Base-by-base conservation (phyloP, 1,140 invertebrate genomes). In the Drosophila setifemur region DNA sequence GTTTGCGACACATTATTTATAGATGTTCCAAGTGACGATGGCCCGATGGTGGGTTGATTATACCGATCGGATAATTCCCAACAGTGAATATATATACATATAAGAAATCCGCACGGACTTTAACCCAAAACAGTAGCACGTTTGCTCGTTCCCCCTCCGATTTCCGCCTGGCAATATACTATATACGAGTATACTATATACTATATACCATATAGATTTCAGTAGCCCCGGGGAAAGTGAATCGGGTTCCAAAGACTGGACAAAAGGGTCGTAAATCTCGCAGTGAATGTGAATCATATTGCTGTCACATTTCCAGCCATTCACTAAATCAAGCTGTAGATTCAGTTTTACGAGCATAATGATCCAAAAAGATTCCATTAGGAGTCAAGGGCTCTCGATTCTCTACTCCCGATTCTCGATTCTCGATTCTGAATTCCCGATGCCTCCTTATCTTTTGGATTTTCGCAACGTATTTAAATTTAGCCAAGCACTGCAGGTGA, bases 1-100 rank as follows among this genome's bases (percentile, higher is more conserved):
- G 60, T 64, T 64, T 49, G 29, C 25, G 19, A 64, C 18, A 21
- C 43, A 64, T 64, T 64, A 64, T 64, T 64, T 64, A 64, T 64
- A 64, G 61, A 14, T 64, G 43, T 66, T 66, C 4, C 25, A 49
- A 9, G n/a, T 39, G 43, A 49, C 42, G 60, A 64, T 64, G 58
- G 28, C n/a, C n/a, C n/a, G n/a, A n/a, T n/a, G 18, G 44, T 21
- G 18, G 43, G 31, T 48, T 66, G 61, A 66, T n/a, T n/a, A n/a
- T 66, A 64, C 5, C 35, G 14, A 19, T n/a, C 58, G 61, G 61
- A 66, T 66, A 66, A 64, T 66, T 66, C 61, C 61, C 43, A 25
- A 14, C 35, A 54, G 19, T 8, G 37, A 3, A 12, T 21, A 2
- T 3, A 23, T 23, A 14, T 3, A 21, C 9, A 23, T 57, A 26